Conservation (phyloP, 2,113 vertebrate species). For the Mungos mungo region DNA sequence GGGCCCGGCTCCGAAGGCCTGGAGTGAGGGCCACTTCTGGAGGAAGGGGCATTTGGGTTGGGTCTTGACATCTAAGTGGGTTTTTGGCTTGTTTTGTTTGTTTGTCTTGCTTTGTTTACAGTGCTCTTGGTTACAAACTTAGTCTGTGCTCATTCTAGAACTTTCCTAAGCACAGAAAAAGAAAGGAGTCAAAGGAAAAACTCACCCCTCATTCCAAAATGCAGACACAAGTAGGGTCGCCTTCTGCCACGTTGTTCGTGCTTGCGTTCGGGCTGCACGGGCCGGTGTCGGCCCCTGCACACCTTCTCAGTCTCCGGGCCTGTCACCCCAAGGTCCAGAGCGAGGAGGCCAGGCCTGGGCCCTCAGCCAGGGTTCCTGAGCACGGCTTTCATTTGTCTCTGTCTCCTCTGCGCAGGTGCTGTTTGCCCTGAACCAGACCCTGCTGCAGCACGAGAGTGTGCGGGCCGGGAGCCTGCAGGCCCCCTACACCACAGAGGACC, state of each 20-base stretch:
- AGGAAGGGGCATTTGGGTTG: background rate
- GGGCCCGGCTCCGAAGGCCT: too few relatives aligned
- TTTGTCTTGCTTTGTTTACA: background rate
- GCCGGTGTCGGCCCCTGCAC: background rate
- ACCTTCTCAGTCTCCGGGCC: background rate
- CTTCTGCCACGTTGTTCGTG: rapidly evolving
- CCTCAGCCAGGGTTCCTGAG: background rate
- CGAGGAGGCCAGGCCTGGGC: background rate
- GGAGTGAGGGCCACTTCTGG: background rate
- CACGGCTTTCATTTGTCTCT: background rate
- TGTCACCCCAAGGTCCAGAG: background rate
- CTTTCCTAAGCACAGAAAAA: background rate
- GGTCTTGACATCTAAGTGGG: background rate
- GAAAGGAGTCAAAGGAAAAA: background rate
- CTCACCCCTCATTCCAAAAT: background rate
- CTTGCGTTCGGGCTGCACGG: background rate
- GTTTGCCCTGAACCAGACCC: slow-evolving; percentile 92
- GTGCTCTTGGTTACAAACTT: background rate
- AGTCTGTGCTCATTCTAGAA: background rate
- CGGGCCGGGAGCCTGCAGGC: slow-evolving; percentile 90
- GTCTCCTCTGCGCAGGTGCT: slow-evolving; percentile 86
- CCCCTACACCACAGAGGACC: slow-evolving; percentile 91
- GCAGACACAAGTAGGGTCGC: background rate
- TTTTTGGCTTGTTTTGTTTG: background rate
- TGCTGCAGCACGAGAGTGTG: slow-evolving; percentile 91